These are phyloP conservation scores for Habrosyne pyritoides DNA, from an alignment of 2,888 invertebrate genomes.

Conservation along the genomic window DNA sequence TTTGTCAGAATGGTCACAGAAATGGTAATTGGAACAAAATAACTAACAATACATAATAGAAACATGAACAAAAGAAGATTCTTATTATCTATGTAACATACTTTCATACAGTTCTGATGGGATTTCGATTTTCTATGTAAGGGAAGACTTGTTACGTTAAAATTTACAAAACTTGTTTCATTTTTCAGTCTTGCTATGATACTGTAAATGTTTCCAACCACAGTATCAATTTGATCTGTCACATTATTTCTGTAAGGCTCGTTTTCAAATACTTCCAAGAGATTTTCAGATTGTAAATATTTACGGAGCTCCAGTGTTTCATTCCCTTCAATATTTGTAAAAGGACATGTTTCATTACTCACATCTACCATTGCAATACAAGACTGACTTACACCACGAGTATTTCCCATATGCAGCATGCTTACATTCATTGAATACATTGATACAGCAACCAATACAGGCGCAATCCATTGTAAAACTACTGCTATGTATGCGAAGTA, in stretches of 20 bases:
- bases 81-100: constrained; percentile 70
- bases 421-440: constrained; percentile 69
- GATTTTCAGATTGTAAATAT: constrained; percentile 45
- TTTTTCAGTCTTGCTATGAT: constrained; percentile 60
- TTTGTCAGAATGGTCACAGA: constrained; percentile 70
- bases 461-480: constrained; percentile 66
- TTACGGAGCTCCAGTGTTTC: constrained; percentile 48
- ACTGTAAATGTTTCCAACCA: constrained; percentile 61
- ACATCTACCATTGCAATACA: constrained; percentile 65
- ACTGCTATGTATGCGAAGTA: constrained; percentile 63
- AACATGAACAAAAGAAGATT: constrained; percentile 67
- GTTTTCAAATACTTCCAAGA: constrained; percentile 54
- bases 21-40: constrained; percentile 73
- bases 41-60: constrained; percentile 59
- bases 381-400: constrained; percentile 41
- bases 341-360: constrained; percentile 49
- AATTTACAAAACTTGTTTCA: constrained; percentile 34
- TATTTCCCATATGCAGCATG: constrained; percentile 36
- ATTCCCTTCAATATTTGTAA: constrained; percentile 26
- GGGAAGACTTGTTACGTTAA: constrained; percentile 47
- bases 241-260: constrained; percentile 37
- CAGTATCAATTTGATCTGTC: constrained; percentile 43
- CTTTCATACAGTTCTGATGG: constrained; percentile 55
- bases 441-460: constrained; percentile 58
- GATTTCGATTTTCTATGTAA: constrained; percentile 50